Conservation (phyloP, 2,888 invertebrate species). For the Hecatera dysodea region DNA sequence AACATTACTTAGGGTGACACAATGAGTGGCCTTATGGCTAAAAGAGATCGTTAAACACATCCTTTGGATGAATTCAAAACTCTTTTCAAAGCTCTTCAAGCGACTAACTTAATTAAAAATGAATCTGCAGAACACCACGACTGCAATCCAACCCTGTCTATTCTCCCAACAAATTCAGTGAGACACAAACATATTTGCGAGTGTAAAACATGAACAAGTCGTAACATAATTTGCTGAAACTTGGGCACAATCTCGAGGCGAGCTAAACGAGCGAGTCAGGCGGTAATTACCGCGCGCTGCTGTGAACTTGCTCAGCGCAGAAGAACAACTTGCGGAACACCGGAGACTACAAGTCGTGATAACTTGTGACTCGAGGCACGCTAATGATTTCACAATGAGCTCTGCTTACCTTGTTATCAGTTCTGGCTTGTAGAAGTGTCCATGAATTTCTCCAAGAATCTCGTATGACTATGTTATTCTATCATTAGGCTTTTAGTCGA, state of each 20-base stretch:
- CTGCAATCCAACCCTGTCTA: background rate
- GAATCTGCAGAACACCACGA: background rate
- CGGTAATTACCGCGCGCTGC: slow-evolving; percentile 43
- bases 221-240: slow-evolving; percentile 54
- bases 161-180: background rate
- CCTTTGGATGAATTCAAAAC: too few species aligned
- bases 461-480: rapidly evolving
- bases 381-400: background rate
- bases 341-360: background rate
- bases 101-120: background rate
- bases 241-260: slow-evolving; percentile 54
- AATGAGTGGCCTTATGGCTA: too few species aligned
- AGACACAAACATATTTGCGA: slow-evolving; percentile 31
- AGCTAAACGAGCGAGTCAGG: slow-evolving; percentile 45
- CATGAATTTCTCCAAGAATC: too few species aligned
- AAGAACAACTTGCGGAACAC: slow-evolving; percentile 24
- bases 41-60: too few species aligned
- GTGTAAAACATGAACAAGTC: slow-evolving; percentile 42
- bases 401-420: too few species aligned
- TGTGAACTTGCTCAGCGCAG: slow-evolving; percentile 17
- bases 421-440: background rate
- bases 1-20: too few species aligned
- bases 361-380: background rate
- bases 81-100: background rate
- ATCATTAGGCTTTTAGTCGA: background rate